A percentile compares a stretch with the other conserved stretches of the same genome.
phyloP scores from a whole-genome alignment of 2,113 vertebrate genomes.

The Pelecanus crispus region DNA sequence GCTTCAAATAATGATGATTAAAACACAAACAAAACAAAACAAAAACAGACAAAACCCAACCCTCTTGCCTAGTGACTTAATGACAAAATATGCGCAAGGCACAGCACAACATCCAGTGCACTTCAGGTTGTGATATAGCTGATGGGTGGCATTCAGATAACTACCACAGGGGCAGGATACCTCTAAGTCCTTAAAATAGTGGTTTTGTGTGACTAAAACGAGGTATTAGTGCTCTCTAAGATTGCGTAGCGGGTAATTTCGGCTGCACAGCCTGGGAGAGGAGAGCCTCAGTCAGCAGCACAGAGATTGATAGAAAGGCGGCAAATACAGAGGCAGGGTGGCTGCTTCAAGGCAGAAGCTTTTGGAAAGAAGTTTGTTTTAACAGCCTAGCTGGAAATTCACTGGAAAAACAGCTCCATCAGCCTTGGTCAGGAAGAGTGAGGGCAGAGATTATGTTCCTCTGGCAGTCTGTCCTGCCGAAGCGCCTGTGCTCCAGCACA shows the following conservation, averaged over 20 bases:
- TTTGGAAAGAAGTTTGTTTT: neutral
- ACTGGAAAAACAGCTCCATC: neutral
- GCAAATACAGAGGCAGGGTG: neutral
- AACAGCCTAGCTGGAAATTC: slow-evolving; percentile 1
- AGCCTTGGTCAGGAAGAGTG: neutral
- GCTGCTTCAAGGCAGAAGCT: neutral
- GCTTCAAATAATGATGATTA: neutral
- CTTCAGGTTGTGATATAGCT: neutral
- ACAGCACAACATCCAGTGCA: neutral
- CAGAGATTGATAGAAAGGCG: neutral
- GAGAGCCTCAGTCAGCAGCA: neutral
- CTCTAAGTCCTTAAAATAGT: neutral
- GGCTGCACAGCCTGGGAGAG: neutral
- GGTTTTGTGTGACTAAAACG: neutral
- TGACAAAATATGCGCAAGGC: neutral
- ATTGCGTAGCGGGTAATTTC: neutral
- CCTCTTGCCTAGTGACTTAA: neutral
- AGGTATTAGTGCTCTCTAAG: neutral
- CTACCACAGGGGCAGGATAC: neutral
- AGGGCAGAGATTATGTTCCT: neutral
- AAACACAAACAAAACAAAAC: neutral
- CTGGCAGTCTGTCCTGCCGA: neutral
- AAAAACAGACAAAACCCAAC: neutral
- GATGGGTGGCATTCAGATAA: neutral
- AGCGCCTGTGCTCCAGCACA: neutral